phyloP scores from a whole-genome alignment of 92 coral and sea anemone species.

The Metridium senile region DNA sequence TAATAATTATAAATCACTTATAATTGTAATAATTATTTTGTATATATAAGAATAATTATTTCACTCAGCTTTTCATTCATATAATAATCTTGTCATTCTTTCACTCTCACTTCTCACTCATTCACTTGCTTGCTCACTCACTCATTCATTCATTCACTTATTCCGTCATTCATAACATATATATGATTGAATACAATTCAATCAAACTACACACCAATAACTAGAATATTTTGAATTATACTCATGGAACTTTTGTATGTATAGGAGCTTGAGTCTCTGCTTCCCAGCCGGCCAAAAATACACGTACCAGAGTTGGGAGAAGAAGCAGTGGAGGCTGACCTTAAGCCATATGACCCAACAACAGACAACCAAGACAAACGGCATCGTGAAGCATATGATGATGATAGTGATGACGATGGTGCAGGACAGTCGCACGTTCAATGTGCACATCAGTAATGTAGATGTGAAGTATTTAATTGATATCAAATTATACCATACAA shows the following conservation, averaged over 20 bases:
- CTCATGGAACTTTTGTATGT: background rate
- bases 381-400: constrained; percentile 84
- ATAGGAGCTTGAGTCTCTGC: constrained; percentile 79
- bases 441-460: constrained; percentile 90
- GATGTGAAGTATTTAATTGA: background rate
- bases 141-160: too few species aligned
- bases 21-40: background rate
- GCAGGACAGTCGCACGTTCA: constrained; percentile 86
- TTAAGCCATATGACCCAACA: constrained; percentile 77
- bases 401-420: constrained; percentile 89
- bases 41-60: background rate
- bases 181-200: too few species aligned
- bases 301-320: constrained; percentile 46
- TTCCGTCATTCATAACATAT: too few species aligned
- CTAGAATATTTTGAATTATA: too few species aligned
- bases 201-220: too few species aligned
- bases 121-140: too few species aligned
- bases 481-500: constrained; percentile 9
- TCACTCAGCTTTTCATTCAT: background rate
- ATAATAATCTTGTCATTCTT: too few species aligned
- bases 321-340: constrained; percentile 84
- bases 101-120: too few species aligned
- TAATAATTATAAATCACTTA: too few species aligned
- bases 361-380: constrained; percentile 52
- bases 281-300: constrained; percentile 77